These are phyloP conservation scores for Zelostemma sp. DNA, from an alignment of 1,140 invertebrate species.

Conservation along the genomic window DNA sequence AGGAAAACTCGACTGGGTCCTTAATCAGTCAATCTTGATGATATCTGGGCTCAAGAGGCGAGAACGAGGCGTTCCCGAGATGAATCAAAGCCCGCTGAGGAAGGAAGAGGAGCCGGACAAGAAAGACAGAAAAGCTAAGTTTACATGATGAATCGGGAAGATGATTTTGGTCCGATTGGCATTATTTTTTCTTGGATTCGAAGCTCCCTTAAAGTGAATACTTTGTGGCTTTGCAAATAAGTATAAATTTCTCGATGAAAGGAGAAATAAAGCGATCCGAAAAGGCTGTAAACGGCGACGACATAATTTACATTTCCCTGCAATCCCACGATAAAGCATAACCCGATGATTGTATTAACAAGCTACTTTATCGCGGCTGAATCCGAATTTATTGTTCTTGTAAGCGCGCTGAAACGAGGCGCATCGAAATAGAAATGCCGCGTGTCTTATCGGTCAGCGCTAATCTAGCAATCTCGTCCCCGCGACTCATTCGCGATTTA, in stretches of 20 bases:
- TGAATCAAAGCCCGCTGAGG: conserved; percentile 41
- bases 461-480: conserved; percentile 38
- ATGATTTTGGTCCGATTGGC: too few relatives aligned
- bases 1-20: conserved; percentile 40
- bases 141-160: too few relatives aligned
- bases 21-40: conserved; percentile 51
- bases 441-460: conserved; percentile 21
- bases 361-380: conserved; percentile 7
- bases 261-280: neutral
- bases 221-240: too few relatives aligned
- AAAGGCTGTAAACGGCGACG: neutral
- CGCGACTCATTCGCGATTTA: conserved; percentile 24
- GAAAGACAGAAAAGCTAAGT: neutral
- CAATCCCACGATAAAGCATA: conserved; percentile 18
- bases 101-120: neutral
- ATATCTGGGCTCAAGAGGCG: conserved; percentile 33
- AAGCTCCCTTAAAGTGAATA: too few relatives aligned
- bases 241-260: too few relatives aligned
- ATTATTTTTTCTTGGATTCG: too few relatives aligned
- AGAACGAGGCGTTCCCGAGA: conserved; percentile 41
- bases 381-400: conserved; percentile 24
- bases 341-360: conserved; percentile 28
- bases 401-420: conserved; percentile 15
- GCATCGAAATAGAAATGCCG: conserved; percentile 33
- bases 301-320: conserved; percentile 1